Evolutionary conservation across 2,797 vertebrate genomes (phyloP), one percentile per base, ranked within the genome.

Genomic region (Aulostomus chinensis): DNA sequence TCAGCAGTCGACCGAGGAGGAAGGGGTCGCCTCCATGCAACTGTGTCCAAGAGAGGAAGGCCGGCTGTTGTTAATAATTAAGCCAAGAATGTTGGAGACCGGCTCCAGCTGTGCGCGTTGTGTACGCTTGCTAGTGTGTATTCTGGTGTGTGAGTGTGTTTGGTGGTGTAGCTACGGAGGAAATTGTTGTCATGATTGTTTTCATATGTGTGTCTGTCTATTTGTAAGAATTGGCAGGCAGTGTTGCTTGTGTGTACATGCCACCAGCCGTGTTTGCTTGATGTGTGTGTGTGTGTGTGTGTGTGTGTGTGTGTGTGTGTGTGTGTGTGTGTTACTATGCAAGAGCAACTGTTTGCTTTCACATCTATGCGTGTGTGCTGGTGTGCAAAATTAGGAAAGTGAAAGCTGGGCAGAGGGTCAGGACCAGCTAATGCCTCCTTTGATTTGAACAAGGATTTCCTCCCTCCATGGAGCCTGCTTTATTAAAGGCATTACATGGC

Each of bases 361-460:
- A n/a, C n/a, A n/a, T n/a, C n/a, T 54, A 38, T 55, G 26, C 22
- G 13, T 30, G 43, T 33, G 54, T 52, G 45, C 40, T 28, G 30
- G 14, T 58, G 52, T 51, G 53, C 36, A 37, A 21, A 47, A 38
- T 47, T 39, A 58, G 21, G 47, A 62, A 58, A 64, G 43, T 58
- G 42, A 60, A 57, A 48, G 26, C 26, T 17, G 56, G 34, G 34
- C 20, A 10, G 28, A 35, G 39, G 59, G 73, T 78, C 66, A 80
- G 50, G 50, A 26, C 30, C 32, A 12, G 18, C 55, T 68, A 72
- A 78, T 58, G 47, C 33, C 42, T 62, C 46, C 76, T 86, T 84
- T 86, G 60, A 80, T 84, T 79, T 67, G 48, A 65, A 50, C 56
- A 59, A 81, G 66, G 68, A 73, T 75, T 84, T 81, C 62, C 76